Conservation (phyloP, 2,113 vertebrate genomes). For the Carlito syrichta region DNA sequence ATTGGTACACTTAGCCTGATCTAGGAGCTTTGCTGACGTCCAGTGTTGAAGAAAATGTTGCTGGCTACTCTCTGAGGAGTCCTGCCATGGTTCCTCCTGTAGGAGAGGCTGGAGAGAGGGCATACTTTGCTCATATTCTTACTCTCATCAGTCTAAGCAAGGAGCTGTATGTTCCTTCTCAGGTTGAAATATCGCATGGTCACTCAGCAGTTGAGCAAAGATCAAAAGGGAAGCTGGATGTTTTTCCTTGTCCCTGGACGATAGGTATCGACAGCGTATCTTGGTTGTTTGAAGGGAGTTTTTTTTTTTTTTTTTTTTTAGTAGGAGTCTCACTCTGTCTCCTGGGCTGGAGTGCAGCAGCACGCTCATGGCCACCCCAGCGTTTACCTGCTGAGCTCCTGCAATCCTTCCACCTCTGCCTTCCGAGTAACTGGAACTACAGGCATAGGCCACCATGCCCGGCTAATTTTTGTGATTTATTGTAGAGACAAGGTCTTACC, state of each 20-base stretch:
- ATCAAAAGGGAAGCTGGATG: not conserved
- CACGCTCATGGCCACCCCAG: too few relatives aligned
- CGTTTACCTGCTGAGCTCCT: too few relatives aligned
- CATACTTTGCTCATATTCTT: not conserved
- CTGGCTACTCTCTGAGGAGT: not conserved
- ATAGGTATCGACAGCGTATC: not conserved
- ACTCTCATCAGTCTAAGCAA: too few relatives aligned
- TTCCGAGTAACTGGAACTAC: too few relatives aligned
- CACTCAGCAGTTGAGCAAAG: not conserved
- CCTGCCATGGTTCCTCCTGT: not conserved
- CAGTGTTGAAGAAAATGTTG: not conserved
- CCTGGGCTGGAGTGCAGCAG: too few relatives aligned
- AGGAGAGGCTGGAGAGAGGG: not conserved
- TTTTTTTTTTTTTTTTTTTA: too few relatives aligned
- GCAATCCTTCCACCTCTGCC: too few relatives aligned
- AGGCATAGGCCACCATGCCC: too few relatives aligned
- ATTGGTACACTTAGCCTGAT: not conserved
- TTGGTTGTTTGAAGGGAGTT: not conserved
- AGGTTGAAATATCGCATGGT: not conserved
- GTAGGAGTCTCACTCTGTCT: too few relatives aligned
- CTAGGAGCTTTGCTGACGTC: not conserved
- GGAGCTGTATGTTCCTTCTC: not conserved
- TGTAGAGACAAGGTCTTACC: too few relatives aligned
- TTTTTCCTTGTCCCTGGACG: not conserved
- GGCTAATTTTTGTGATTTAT: too few relatives aligned